A percentile compares a stretch with the other conserved stretches of the same genome.
Conservation (phyloP, 2,797 vertebrate species). For the Takifugu rubripes region DNA sequence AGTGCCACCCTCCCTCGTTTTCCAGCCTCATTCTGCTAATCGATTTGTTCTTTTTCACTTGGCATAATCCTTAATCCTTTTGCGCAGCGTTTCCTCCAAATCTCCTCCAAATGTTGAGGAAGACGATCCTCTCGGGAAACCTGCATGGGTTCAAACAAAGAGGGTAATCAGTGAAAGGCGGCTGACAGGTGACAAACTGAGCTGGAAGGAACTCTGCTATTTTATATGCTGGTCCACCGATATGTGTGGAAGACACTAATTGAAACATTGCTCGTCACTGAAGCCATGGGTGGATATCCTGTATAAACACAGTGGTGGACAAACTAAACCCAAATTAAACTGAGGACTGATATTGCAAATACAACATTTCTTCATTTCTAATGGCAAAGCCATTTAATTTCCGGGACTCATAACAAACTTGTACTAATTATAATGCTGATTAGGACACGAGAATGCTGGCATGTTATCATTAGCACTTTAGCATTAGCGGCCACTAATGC, state of each 20-base stretch:
- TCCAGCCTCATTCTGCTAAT: background rate
- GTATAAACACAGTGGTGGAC: background rate
- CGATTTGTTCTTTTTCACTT: background rate
- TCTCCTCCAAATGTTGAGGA: constrained; percentile 10
- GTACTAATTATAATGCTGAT: too few relatives aligned
- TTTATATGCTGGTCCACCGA: constrained; percentile 6
- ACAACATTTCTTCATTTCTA: too few relatives aligned
- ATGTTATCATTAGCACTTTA: too few relatives aligned
- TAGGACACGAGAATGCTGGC: too few relatives aligned
- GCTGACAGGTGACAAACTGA: background rate
- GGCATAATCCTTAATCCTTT: constrained; percentile 19
- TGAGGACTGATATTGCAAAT: too few relatives aligned
- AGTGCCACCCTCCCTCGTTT: background rate
- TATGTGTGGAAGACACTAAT: constrained; percentile 27
- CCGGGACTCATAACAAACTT: too few relatives aligned
- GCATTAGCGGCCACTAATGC: too few relatives aligned
- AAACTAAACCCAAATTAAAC: background rate
- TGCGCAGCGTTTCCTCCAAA: constrained; percentile 10
- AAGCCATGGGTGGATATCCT: background rate
- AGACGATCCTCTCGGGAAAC: constrained; percentile 11
- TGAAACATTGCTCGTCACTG: constrained; percentile 21
- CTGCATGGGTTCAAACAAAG: constrained; percentile 40
- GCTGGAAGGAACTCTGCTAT: background rate
- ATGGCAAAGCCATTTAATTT: too few relatives aligned
- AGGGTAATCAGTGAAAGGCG: constrained; percentile 4